Conservation (phyloP, 2,113 vertebrate species). For the Vidua macroura region DNA sequence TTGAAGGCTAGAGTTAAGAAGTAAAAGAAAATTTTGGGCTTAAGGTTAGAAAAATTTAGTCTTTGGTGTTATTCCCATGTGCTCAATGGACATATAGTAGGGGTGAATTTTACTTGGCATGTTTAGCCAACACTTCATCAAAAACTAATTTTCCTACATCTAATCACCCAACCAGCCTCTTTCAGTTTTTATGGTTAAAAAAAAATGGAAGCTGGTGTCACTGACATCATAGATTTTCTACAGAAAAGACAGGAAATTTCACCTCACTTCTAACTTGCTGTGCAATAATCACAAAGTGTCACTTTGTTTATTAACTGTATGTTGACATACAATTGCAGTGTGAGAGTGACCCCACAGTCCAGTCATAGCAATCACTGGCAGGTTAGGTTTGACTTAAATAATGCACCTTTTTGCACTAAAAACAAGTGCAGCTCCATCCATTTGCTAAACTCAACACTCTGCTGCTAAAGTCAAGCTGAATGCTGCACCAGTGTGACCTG, state of each 20-base stretch:
- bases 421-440: not conserved
- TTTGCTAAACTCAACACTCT: not conserved
- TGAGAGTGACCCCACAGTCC: not conserved
- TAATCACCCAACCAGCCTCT: not conserved
- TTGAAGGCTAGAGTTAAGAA: not conserved
- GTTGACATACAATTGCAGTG: not conserved
- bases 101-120: not conserved
- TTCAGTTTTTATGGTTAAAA: slow-evolving; percentile 31
- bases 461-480: not conserved
- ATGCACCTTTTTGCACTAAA: not conserved
- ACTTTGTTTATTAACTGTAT: slow-evolving; percentile 60
- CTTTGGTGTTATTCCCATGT: not conserved
- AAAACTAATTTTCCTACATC: not conserved
- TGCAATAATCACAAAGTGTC: slow-evolving; percentile 59
- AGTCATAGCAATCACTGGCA: not conserved
- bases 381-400: not conserved
- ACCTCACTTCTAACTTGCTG: slow-evolving; percentile 74
- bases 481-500: not conserved
- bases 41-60: not conserved
- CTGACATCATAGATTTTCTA: slow-evolving; percentile 68
- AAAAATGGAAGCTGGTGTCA: slow-evolving; percentile 52
- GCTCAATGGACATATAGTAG: not conserved
- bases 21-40: not conserved
- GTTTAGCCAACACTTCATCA: not conserved
- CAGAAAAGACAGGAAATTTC: slow-evolving; percentile 78